Base-by-base conservation (phyloP, 2,888 invertebrate species). In the Acronicta leporina region DNA sequence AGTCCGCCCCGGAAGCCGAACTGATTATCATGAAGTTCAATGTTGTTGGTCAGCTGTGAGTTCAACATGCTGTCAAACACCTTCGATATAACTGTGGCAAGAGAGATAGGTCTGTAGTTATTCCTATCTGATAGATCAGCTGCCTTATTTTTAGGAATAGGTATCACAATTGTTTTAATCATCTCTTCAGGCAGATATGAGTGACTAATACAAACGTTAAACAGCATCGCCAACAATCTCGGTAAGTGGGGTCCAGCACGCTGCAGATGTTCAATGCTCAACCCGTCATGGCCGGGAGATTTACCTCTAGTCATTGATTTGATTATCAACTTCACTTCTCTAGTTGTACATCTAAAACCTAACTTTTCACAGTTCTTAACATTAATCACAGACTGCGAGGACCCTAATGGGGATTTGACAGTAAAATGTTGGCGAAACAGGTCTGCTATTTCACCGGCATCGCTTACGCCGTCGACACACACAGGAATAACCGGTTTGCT, bases 381-480 rank as follows among this genome's bases (percentile, higher is more conserved):
- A 50, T 50, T 25, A 11, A 40, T 14, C 50, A 42, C 50, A 4
- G 15, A 42, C 13, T 10, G 14, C 10, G 16, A 27, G 14, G 13
- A 15, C 35, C 44, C 54, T 30, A 54, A 20, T 16, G 54, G 33
- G 9, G 47, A 47, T 27, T 46, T 55, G 0, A 55, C 45, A n/a
- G 30, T 47, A 42, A 55, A 55, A 16, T 55, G 47, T 20, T 55
- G 11, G 9, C 35, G 27, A 41, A 54, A 46, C n/a, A 54, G 10
- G 20, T 55, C 20, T 20, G 47, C 47, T 41, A 47, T 47, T 5
- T 35, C 27, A 8, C n/a, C 30, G 14, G 40, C 10, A 9, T 50
- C 14, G 8, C 27, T 27, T 27, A 27, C 27, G 8, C 27, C 4
- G 10, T 41, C 11, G 33, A 14, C 27, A 9, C 50, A 11, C 50